A percentile compares a stretch with the other conserved stretches of the same genome.
phyloP scores from a whole-genome alignment of 2,113 vertebrate species.

The Corydoras sp. region DNA sequence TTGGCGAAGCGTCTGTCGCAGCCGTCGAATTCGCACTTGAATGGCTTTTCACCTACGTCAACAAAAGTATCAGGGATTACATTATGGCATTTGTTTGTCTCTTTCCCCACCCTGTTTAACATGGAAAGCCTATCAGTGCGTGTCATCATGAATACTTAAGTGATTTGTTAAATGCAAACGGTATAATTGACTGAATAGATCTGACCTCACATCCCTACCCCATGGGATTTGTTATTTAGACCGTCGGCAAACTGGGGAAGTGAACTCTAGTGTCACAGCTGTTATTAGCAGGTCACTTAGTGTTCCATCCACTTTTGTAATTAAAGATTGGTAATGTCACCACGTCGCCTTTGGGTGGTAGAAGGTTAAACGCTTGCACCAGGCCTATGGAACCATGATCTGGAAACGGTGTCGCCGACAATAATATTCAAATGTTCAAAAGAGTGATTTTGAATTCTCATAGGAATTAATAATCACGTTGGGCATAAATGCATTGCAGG shows the following conservation, averaged over 20 bases:
- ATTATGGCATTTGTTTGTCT: not conserved
- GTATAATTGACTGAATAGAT: slow-evolving; percentile 15
- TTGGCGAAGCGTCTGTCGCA: slow-evolving; percentile 98
- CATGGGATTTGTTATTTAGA: slow-evolving; percentile 19
- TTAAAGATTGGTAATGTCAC: slow-evolving; percentile 25
- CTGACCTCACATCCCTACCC: slow-evolving; percentile 19
- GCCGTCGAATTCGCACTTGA: slow-evolving; percentile 96
- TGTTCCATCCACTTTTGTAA: slow-evolving; percentile 13
- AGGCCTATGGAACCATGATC: not conserved
- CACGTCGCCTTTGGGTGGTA: not conserved
- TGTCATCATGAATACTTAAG: not conserved
- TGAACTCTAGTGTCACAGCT: slow-evolving; percentile 20
- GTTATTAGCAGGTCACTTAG: slow-evolving; percentile 30
- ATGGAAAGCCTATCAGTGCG: not conserved
- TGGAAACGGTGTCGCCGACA: not conserved
- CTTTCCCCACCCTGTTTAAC: not conserved
- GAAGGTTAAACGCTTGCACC: not conserved
- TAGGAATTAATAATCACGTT: no score
- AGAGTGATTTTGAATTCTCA: no score
- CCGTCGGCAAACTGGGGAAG: slow-evolving; percentile 18
- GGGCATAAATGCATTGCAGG: no score
- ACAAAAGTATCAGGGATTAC: slow-evolving; percentile 32
- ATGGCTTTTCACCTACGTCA: slow-evolving; percentile 90
- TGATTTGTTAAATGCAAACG: slow-evolving; percentile 5
- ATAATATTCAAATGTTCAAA: not conserved